Base-by-base conservation (phyloP, 2,888 invertebrate species). In the Trissoscelio sp. region DNA sequence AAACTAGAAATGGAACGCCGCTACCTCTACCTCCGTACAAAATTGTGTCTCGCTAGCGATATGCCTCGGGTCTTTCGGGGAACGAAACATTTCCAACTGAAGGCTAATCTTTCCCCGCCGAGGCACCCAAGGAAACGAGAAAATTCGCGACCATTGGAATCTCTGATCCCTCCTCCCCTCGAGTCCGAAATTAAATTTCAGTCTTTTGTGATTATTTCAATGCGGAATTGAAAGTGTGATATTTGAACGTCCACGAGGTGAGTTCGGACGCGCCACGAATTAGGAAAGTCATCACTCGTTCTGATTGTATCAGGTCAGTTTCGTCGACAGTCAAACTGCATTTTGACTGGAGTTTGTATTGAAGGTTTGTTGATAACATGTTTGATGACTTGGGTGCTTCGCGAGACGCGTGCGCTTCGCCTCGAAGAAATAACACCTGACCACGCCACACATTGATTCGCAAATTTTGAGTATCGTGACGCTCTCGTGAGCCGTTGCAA, bases 141-240 rank as follows among this genome's bases (percentile, higher is more conserved):
- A 77, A 11, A 9, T 31, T 70, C 39, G 55, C 44, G 22, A 60
- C 46, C 60, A 53, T 57, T 37, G 31, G 42, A 57, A 62, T 70
- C 77, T 70, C 69, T 42, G 55, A 62, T 55, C 12, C 34, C 37
- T 70, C 34, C 64, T 64, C 24, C 48, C 44, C 57, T 70, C 57
- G 53, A 57, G 46, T 69, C 58, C 72, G 44, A 79, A 79, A 79
- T 58, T 44, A 79, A 66, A 62, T 79, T 60, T 79, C 79, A 79
- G 79, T 79, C 79, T 79, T 78, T 70, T 79, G 60, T 73, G 58
- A 67, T 55, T 60, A 79, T 67, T 79, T 67, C 67, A 79, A 79
- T 58, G 58, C 57, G 72, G 51, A 72, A 79, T 72, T 67, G 72
- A 79, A 60, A 79, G 44, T 62, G 51, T 79, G 66, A 79, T 79